Evolutionary conservation across 2,888 invertebrate genomes (phyloP), one percentile per base, ranked within the genome.

Genomic region (Pandemis cinnamomeana): DNA sequence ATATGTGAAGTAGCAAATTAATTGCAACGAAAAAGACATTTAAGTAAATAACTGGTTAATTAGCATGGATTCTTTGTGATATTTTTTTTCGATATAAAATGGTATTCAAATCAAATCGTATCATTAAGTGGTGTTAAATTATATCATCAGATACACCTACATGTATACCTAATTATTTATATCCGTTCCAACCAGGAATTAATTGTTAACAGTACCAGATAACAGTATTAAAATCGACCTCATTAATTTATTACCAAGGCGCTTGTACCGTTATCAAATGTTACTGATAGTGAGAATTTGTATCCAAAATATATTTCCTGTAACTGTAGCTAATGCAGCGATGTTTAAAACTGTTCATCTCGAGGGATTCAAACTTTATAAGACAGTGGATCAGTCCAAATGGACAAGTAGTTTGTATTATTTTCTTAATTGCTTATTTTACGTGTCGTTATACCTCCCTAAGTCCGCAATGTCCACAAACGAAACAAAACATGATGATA

Each of bases 221-320:
- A 71, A 71, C 55, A 58, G 27, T 58, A 58, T 58, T 63, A 69
- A 51, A 62, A 62, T 41, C 60, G 42, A 7, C 62, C 62, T 62
- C 70, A 63, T 70, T 70, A 20, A 62, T 20, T 48, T 53, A 53
- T 62, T 62, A 70, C 62, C 62, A 36, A 42, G 13, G 51, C 62
- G 15, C 7, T 53, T n/a, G 20, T 55, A 15, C 8, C 8, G 20
- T 55, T 55, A 55, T 55, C 55, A 55, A 8, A 55, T 5, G 55
- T 55, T 55, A 7, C 20, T 10, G 20, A 55, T 55, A 55, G 55
- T 15, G 55, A 20, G 55, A 20, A 46, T 46, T 55, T 55, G 20
- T 55, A 20, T 55, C 6, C 55, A n/a, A 20, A 55, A 7, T 20
- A 55, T 55, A 55, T 55, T 55, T 8, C 1, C 27, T 0, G 27